Base-by-base conservation (phyloP, 2,797 vertebrate genomes). In the Erpetoichthys calabaricus region DNA sequence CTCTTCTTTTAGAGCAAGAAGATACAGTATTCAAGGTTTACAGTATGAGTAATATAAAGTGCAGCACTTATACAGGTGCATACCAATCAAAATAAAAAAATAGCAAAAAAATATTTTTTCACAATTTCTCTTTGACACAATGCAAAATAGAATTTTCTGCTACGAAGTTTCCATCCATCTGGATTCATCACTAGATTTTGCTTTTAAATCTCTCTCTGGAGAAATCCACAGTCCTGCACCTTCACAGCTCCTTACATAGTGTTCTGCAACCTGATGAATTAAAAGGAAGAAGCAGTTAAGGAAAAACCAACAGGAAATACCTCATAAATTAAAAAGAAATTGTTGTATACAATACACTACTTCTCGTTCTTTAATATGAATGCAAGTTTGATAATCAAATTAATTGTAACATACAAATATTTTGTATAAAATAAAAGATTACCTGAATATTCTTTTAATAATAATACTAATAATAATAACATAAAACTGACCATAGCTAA, bases 141-240 rank as follows among this genome's bases (percentile, higher is more conserved):
- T 25, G 25, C 25, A 25, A 25, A 25, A 25, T 25, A 54, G 42
- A 51, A 49, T 47, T 3, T 50, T 56, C 53, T 65, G 67, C 80
- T 89, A 94, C 63, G 89, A 86, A 59, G 83, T 91, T 73, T 99
- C 94, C 95, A 99, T 99, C 89, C 91, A 91, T 77, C 84, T 88
- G 9, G 80, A 75, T 70, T 99, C 95, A 3, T 99, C 94, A 0
- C 71, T 69, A 1, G 62, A 6, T 42, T 96, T 91, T 3, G 93
- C 91, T 77, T 85, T 91, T 72, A 82, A 75, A 84, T 81, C 75
- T 73, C 73, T 65, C 63, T 76, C 71, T 62, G 79, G 75, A 70
- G 72, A 85, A 67, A 75, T 84, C 86, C 86, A 88, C 64, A 79
- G 73, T 68, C 81, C 78, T 6, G 81, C 73, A 59, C 78, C 88